A percentile compares a stretch with the other conserved stretches of the same genome.
Conservation (phyloP, 2,888 invertebrate genomes). For the Plebejus argus region DNA sequence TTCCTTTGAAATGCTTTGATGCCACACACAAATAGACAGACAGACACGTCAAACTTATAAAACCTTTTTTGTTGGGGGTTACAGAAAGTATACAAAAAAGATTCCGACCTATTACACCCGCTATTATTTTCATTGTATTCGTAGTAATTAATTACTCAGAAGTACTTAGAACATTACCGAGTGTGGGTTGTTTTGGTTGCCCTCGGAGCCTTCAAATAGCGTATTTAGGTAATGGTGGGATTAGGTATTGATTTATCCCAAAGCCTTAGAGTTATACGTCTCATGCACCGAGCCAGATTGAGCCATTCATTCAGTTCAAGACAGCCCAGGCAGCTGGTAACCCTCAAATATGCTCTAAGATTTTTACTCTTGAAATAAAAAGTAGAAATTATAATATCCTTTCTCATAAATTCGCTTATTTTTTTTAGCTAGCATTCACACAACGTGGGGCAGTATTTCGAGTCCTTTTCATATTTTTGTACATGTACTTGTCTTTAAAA, state of each 20-base stretch:
- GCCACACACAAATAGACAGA: too few species aligned
- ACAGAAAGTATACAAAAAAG: neutral
- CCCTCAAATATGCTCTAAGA: neutral
- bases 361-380: neutral
- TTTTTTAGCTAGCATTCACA: neutral
- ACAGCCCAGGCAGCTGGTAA: neutral
- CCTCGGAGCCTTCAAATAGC: slow-evolving; percentile 5
- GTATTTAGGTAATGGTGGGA: slow-evolving; percentile 2
- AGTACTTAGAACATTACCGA: neutral
- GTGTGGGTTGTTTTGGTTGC: slow-evolving; percentile 6
- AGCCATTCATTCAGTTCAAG: slow-evolving; percentile 14
- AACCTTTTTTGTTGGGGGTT: too few species aligned
- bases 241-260: slow-evolving; percentile 21
- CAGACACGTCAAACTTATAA: too few species aligned
- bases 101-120: neutral
- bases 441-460: neutral
- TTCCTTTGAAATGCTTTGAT: too few species aligned
- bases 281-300: slow-evolving; percentile 9
- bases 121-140: neutral
- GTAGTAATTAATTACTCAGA: slow-evolving; percentile 8
- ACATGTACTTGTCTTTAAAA: too few species aligned
- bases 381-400: neutral
- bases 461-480: neutral
- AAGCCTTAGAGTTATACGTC: slow-evolving; percentile 19
- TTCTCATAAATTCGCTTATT: neutral